Conservation (phyloP, 1,140 invertebrate species). For the Macrocentrus cingulum region DNA sequence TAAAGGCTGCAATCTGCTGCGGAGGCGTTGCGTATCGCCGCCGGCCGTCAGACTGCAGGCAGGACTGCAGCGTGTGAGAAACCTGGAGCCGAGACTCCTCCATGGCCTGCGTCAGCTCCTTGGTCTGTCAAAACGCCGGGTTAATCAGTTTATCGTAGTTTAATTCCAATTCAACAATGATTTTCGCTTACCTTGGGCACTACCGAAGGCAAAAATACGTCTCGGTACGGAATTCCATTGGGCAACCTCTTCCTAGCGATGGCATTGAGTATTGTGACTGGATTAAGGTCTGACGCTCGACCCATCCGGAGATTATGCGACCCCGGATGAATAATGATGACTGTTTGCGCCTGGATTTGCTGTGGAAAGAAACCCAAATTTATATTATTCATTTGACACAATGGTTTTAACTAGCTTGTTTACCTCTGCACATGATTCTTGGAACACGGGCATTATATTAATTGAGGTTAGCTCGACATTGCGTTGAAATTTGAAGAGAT, state of each 20-base stretch:
- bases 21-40: conserved; percentile 81
- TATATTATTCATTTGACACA: too few relatives aligned
- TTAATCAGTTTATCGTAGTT: conserved; percentile 2
- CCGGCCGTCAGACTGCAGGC: conserved; percentile 78
- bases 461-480: too few relatives aligned
- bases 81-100: conserved; percentile 82
- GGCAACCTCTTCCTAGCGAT: conserved; percentile 71
- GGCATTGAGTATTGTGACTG: conserved; percentile 82
- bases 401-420: too few relatives aligned
- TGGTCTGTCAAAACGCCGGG: conserved; percentile 56
- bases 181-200: conserved; percentile 55
- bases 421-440: too few relatives aligned
- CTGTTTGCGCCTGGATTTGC: conserved; percentile 73
- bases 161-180: background rate
- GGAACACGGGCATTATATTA: too few relatives aligned
- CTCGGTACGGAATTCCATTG: conserved; percentile 63
- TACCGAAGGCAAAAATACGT: conserved; percentile 68
- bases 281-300: conserved; percentile 84
- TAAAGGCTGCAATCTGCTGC: conserved; percentile 84
- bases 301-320: conserved; percentile 87
- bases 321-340: conserved; percentile 94
- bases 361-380: conserved; percentile 43
- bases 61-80: conserved; percentile 81
- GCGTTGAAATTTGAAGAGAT: too few relatives aligned
- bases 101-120: conserved; percentile 72